Percentiles rank a stretch among this genome's conserved stretches.
Conservation (phyloP, 2,797 vertebrate genomes). For the Lates japonicus region DNA sequence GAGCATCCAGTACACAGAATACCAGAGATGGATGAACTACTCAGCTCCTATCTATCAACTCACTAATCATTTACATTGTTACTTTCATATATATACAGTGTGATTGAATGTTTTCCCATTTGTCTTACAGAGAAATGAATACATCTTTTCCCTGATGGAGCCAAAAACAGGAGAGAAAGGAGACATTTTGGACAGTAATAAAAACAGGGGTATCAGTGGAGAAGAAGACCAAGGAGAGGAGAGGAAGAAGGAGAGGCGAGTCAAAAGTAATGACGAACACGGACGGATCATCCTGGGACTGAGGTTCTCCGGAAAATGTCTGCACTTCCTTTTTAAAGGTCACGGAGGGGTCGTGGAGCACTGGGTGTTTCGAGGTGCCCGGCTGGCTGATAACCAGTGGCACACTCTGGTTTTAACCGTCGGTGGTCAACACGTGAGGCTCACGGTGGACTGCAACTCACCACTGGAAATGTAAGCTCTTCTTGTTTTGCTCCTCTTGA, state of each 20-base stretch:
- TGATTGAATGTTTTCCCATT: background rate
- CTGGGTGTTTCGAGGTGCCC: conserved; percentile 85
- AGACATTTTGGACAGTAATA: conserved; percentile 18
- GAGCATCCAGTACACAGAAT: conserved; percentile 39
- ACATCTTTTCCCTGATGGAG: conserved; percentile 89
- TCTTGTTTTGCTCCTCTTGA: background rate
- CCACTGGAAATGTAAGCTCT: conserved; percentile 90
- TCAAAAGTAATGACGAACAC: conserved; percentile 18
- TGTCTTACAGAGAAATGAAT: conserved; percentile 90
- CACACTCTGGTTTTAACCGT: conserved; percentile 91
- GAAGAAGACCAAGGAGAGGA: conserved; percentile 11
- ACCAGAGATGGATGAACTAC: background rate
- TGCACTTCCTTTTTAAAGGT: conserved; percentile 90
- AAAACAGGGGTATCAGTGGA: conserved; percentile 2
- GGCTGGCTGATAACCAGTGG: conserved; percentile 89
- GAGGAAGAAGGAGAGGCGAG: conserved; percentile 12
- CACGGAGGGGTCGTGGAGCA: conserved; percentile 80
- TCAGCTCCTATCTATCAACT: background rate
- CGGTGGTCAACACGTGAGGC: conserved; percentile 83
- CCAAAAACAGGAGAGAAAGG: conserved; percentile 71
- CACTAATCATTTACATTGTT: background rate
- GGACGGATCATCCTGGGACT: conserved; percentile 88
- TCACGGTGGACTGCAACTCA: conserved; percentile 90
- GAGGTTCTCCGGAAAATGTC: conserved; percentile 82
- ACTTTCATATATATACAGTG: background rate